Conservation (phyloP, 2,888 invertebrate species). For the Cosmorhoe ocellata region DNA sequence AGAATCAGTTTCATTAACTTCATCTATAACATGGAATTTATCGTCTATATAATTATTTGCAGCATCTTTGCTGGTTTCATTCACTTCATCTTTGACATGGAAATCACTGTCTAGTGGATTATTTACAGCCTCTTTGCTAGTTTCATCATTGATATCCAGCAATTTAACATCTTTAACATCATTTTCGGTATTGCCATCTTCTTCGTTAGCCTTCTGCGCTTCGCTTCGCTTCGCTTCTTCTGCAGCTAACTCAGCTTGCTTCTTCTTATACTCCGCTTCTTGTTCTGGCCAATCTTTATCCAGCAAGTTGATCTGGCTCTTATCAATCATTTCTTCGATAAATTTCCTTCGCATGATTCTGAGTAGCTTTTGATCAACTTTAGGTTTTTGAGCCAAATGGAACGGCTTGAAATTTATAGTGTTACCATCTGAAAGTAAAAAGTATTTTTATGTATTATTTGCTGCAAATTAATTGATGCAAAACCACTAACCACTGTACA, state of each 20-base stretch:
- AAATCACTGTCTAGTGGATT: too few relatives aligned
- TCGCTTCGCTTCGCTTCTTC: neutral
- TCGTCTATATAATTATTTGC: slow-evolving; percentile 11
- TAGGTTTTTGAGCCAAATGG: slow-evolving; percentile 11
- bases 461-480: too few relatives aligned
- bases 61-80: neutral
- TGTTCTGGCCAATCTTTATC: slow-evolving; percentile 23
- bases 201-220: neutral
- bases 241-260: neutral
- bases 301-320: slow-evolving; percentile 17
- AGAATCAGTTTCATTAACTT: slow-evolving; percentile 25
- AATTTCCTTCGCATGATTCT: slow-evolving; percentile 4
- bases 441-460: too few relatives aligned
- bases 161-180: neutral
- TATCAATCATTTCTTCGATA: slow-evolving; percentile 13
- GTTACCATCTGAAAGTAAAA: slow-evolving; percentile 5
- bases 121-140: too few relatives aligned
- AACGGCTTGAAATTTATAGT: slow-evolving; percentile 19
- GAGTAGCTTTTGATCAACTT: neutral
- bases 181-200: neutral
- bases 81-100: too few relatives aligned
- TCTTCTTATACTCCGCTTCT: slow-evolving; percentile 3
- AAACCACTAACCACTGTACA: too few relatives aligned
- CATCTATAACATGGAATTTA: slow-evolving; percentile 28
- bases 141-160: too few relatives aligned